Evolutionary conservation across 1,140 invertebrate genomes (phyloP).

Genomic region (Paraescarpia echinospica): DNA sequence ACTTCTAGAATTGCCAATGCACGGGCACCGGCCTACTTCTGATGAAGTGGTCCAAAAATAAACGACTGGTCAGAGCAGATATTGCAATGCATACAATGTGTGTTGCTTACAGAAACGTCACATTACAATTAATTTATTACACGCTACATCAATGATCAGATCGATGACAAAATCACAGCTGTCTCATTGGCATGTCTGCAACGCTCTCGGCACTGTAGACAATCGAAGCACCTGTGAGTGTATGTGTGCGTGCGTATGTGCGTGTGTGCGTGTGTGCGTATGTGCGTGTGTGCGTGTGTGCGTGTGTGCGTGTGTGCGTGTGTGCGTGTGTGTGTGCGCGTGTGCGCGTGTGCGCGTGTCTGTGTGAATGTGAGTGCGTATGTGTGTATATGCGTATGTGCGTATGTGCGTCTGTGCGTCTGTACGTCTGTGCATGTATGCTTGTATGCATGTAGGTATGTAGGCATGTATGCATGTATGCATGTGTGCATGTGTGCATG

Average conservation of each 20-base stretch:
- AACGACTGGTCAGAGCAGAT: not conserved
- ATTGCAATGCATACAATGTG: not conserved
- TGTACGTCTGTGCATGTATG: not conserved
- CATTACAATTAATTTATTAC: not conserved
- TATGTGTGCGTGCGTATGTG: not conserved
- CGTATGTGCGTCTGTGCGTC: not conserved
- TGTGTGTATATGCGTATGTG: not conserved
- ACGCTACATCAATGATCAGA: not conserved
- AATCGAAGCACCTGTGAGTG: not conserved
- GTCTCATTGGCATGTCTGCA: not conserved
- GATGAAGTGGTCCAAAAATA: not conserved
- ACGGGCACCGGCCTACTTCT: not conserved
- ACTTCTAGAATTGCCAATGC: not conserved
- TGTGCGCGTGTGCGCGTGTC: not conserved
- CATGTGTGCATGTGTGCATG: not conserved
- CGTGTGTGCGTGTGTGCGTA: not conserved
- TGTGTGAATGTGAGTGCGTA: not conserved
- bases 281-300: not conserved
- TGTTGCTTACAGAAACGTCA: not conserved
- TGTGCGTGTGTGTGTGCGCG: too few species aligned
- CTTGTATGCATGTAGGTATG: not conserved
- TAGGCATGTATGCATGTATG: not conserved
- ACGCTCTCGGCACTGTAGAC: not conserved
- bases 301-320: not conserved
- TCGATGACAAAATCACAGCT: not conserved